phyloP scores from a whole-genome alignment of 2,797 vertebrate species.

The Coregonus sp. region DNA sequence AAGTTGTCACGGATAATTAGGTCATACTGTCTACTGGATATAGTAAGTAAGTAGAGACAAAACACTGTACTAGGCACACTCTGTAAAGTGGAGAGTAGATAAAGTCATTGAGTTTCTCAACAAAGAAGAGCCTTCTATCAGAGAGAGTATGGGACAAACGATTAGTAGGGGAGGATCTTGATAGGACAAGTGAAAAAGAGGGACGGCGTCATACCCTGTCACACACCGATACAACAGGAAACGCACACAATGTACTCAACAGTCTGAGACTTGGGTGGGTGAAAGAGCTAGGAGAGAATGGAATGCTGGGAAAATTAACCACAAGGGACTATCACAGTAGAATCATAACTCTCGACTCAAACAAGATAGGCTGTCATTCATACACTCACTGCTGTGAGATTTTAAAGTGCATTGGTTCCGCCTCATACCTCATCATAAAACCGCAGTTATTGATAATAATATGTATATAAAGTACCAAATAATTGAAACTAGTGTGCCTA shows the following conservation, averaged over 20 bases:
- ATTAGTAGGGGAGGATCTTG: neutral
- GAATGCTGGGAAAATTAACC: constrained; percentile 13
- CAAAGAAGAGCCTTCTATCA: neutral
- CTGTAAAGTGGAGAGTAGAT: no score
- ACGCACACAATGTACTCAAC: constrained; percentile 6
- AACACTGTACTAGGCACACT: neutral
- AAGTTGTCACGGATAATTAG: constrained; percentile 15
- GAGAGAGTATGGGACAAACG: neutral
- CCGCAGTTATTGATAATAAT: neutral
- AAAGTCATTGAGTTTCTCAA: no score
- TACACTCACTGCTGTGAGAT: constrained; percentile 8
- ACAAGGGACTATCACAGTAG: constrained; percentile 68
- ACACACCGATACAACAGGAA: constrained; percentile 14
- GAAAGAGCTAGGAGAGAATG: constrained; percentile 11
- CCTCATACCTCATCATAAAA: constrained; percentile 17
- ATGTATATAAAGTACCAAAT: neutral
- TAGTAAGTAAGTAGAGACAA: neutral
- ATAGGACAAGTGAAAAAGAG: neutral
- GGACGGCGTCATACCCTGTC: neutral
- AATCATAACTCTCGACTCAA: constrained; percentile 10
- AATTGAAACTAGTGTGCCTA: neutral
- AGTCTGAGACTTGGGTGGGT: constrained; percentile 5
- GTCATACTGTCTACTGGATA: constrained; percentile 18
- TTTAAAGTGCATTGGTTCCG: neutral
- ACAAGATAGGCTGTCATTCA: neutral